Conservation (phyloP, 2,797 vertebrate genomes). For the Uromys caudimaculatus region DNA sequence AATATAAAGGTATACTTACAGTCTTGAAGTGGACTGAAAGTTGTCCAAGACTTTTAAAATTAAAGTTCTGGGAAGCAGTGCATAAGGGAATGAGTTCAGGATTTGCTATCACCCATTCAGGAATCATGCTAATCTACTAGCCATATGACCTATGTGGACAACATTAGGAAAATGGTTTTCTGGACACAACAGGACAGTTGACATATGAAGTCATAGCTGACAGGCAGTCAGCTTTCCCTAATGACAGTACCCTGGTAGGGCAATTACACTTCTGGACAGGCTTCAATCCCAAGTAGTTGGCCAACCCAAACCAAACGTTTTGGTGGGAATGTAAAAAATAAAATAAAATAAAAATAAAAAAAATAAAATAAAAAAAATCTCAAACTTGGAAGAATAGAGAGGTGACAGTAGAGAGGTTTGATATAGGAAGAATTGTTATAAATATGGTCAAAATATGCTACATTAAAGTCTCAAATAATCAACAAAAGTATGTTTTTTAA, state of each 20-base stretch:
- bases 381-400: not conserved
- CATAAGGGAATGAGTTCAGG: not conserved
- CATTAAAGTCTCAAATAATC: not conserved
- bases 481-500: not conserved
- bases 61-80: not conserved
- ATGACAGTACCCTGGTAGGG: not conserved
- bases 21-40: not conserved
- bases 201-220: not conserved
- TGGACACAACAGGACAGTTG: not conserved
- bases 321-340: not conserved
- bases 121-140: not conserved
- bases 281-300: not conserved
- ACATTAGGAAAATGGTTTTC: not conserved
- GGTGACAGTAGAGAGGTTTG: not conserved
- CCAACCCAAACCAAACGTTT: not conserved
- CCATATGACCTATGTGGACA: not conserved
- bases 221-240: not conserved
- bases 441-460: not conserved
- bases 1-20: constrained; percentile 16
- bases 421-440: not conserved
- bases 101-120: not conserved
- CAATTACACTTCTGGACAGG: not conserved
- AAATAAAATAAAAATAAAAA: too few relatives aligned
- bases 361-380: not conserved
- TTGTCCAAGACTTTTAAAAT: constrained; percentile 3